Base-by-base conservation (phyloP, 2,113 vertebrate genomes). In the Rhinopithecus roxellana region DNA sequence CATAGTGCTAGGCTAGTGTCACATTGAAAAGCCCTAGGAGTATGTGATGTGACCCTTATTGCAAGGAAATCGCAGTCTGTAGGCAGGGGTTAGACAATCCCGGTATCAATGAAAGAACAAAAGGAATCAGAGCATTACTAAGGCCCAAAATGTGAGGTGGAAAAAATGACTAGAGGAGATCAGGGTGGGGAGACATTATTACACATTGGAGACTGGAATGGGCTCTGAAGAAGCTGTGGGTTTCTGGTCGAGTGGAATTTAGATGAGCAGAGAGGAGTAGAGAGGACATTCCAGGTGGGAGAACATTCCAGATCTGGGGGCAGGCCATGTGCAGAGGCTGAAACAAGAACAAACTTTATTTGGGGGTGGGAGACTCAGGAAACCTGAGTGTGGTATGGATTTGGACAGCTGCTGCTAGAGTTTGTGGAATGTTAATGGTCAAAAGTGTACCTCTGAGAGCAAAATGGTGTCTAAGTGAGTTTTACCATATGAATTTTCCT, bases 371-470 rank as follows among this genome's bases (percentile, higher is more conserved):
- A 35, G 32, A 45, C 4, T n/a, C 48, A 57, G 52, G 70, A 90
- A 43, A 72, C 12, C 20, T 20, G 52, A 61, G 35, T 67, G 38
- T 50, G 52, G 16, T 86, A 52, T 16, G 77, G 72, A 72, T 45
- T 82, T 74, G 23, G 74, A 80, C n/a, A 80, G 74, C 45, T 11
- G 0, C 91, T 69, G 45, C 25, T 25, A 52, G 40, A 78, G 64
- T 77, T 67, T 4, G 11, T 89, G 67, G 43, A 91, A 93, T 52
- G 43, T 79, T 77, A 72, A 40, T 45, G 32, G 40, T 84, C 74
- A 43, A 12, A 95, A 97, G 67, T 89, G 38, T 23, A 45, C 84
- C 79, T 89, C 38, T 89, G 69, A 82, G 83, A 92, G 90, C 45
- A 83, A 81, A 69, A 25, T n/a, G 59, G 59, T 38, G 0, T 61